A percentile compares a stretch with the other conserved stretches of the same genome.
Evolutionary conservation across 2,888 invertebrate genomes (phyloP).

Genomic region (Rhaphigaster nebulosa): DNA sequence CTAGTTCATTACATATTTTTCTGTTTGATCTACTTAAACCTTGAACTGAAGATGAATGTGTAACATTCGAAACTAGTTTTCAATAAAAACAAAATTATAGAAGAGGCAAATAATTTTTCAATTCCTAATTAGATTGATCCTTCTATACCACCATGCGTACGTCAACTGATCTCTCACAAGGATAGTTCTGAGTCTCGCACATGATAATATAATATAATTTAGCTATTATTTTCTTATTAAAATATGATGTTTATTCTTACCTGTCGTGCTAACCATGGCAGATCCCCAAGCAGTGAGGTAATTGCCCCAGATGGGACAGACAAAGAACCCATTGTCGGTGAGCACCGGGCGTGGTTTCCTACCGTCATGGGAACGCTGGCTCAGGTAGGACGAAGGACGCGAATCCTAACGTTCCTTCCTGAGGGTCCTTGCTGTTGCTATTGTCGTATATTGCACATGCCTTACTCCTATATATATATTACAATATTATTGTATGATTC

Average conservation of each 20-base stretch:
- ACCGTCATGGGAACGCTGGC: slow-evolving; percentile 13
- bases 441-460: not conserved
- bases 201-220: not conserved
- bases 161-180: too few species aligned
- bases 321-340: slow-evolving; percentile 2
- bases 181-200: not conserved
- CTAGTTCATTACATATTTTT: too few species aligned
- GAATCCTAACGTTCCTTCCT: not conserved
- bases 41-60: too few species aligned
- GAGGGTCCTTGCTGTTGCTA: not conserved
- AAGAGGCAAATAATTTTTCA: too few species aligned
- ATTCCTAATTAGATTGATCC: too few species aligned
- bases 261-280: not conserved
- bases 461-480: too few species aligned
- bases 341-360: slow-evolving; percentile 8
- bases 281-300: not conserved
- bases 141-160: too few species aligned
- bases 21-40: too few species aligned
- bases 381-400: not conserved
- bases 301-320: slow-evolving; percentile 34
- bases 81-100: too few species aligned
- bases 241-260: not conserved
- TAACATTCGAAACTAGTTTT: too few species aligned
- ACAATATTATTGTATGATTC: too few species aligned
- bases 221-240: not conserved